These are phyloP conservation scores for Haliaeetus leucogaster DNA, from an alignment of 2,113 vertebrate genomes.

Conservation along the genomic window DNA sequence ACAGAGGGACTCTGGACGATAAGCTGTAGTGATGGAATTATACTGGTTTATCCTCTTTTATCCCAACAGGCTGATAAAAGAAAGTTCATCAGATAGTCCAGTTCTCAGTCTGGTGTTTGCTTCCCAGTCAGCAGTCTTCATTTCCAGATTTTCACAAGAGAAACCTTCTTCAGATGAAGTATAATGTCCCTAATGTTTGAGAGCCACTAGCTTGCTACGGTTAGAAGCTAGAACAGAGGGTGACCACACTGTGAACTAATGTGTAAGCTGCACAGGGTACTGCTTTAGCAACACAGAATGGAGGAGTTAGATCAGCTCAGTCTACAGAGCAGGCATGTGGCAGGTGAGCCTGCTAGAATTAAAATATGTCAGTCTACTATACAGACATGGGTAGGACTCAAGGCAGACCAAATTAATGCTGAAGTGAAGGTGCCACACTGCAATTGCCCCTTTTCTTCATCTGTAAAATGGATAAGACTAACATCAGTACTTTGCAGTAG, in stretches of 20 bases:
- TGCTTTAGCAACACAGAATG: not conserved
- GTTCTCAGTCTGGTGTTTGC: not conserved
- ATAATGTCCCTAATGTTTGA: not conserved
- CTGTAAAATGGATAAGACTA: not conserved
- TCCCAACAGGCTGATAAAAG: not conserved
- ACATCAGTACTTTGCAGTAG: not conserved
- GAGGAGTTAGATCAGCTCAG: not conserved
- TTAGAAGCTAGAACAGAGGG: not conserved
- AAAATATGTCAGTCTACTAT: not conserved
- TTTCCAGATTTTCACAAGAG: not conserved
- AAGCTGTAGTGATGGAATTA: not conserved
- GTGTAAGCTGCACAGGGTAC: not conserved
- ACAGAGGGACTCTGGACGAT: not conserved
- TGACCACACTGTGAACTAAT: not conserved
- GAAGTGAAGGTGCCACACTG: not conserved
- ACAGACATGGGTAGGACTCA: not conserved
- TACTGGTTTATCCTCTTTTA: not conserved
- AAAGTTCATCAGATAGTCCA: not conserved
- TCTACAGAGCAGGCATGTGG: not conserved
- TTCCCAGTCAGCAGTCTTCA: not conserved
- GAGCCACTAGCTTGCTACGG: not conserved
- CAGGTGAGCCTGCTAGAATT: not conserved
- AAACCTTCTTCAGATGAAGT: not conserved
- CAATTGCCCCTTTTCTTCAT: not conserved
- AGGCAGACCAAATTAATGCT: not conserved